Base-by-base conservation (phyloP, 2,888 invertebrate species). In the Noctua comes region DNA sequence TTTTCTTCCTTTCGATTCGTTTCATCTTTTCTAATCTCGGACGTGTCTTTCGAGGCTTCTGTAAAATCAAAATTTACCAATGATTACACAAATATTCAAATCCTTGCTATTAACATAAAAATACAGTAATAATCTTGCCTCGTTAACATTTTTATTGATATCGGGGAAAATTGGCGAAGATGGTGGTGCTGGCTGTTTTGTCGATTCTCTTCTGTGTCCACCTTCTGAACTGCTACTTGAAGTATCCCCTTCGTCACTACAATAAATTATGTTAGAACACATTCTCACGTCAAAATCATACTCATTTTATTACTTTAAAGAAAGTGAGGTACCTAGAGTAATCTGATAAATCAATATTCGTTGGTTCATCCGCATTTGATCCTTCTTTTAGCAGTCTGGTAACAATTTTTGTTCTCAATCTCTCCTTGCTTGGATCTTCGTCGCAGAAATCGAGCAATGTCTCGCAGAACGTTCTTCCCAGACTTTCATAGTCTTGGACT, bases 401-500 rank as follows among this genome's bases (percentile, higher is more conserved):
- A 71, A 99, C 97, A 89, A 99, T 99, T 97, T 98, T 98, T 80
- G 97, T 97, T 87, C 98, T 97, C 71, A 99, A 96, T 92, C 97
- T 97, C 93, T 98, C 98, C 97, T 99, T 99, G 91, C 97, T 97
- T 0, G 98, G 98, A 93, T 98, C 98, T 88, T 98, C 98, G 92
- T 99, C 99, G 91, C 98, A 99, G 95, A 98, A 99, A 93, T 99
- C 99, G 85, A 99, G 96, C 48, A 99, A 96, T 0, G 99, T 99
- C 96, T 99, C 99, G 95, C 99, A 99, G 96, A 99, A 99, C 65
- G 98, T 98, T 90, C 98, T 97, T 8, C 99, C 99, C 94, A 99
- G 97, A 88, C 98, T 97, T 90, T 97, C 97, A 80, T 96, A 97
- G 85, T 97, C 97, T 92, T 97, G 97, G n/a, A 98, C 98, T 46